These are phyloP conservation scores for Falco punctatus DNA, from an alignment of 2,113 vertebrate genomes.

Conservation along the genomic window DNA sequence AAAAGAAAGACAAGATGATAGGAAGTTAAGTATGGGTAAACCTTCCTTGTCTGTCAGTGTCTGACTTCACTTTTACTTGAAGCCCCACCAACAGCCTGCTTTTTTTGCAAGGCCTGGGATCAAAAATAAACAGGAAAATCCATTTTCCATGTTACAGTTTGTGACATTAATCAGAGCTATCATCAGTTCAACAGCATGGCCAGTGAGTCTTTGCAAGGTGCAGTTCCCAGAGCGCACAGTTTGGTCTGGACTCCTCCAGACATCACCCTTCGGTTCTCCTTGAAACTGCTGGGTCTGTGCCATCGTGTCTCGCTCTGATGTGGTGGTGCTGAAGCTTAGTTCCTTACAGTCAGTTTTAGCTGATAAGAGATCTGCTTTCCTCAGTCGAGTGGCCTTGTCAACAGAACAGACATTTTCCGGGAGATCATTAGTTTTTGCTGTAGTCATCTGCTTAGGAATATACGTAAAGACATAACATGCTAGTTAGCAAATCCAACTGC, in stretches of 20 bases:
- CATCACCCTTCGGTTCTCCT: not conserved
- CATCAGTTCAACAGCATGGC: not conserved
- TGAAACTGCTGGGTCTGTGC: not conserved
- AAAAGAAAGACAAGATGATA: not conserved
- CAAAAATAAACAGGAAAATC: not conserved
- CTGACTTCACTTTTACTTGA: not conserved
- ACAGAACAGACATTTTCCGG: not conserved
- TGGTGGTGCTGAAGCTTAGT: not conserved
- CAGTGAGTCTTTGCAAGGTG: not conserved
- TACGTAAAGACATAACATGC: not conserved
- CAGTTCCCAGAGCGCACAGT: not conserved
- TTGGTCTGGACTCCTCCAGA: not conserved
- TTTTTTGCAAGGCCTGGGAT: not conserved
- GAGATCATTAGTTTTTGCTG: not conserved
- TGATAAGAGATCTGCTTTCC: not conserved
- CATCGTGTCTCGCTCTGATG: not conserved
- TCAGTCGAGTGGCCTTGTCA: not conserved
- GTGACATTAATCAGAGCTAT: not conserved
- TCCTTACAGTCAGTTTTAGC: not conserved
- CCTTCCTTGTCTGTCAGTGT: not conserved
- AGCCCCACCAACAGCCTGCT: not conserved
- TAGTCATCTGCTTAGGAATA: not conserved
- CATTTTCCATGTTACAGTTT: not conserved
- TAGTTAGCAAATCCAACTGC: not conserved
- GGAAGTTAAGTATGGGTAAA: not conserved